Evolutionary conservation across 1,140 invertebrate species (phyloP), one percentile per base, ranked within the genome.

Genomic region (Phortica variegata): DNA sequence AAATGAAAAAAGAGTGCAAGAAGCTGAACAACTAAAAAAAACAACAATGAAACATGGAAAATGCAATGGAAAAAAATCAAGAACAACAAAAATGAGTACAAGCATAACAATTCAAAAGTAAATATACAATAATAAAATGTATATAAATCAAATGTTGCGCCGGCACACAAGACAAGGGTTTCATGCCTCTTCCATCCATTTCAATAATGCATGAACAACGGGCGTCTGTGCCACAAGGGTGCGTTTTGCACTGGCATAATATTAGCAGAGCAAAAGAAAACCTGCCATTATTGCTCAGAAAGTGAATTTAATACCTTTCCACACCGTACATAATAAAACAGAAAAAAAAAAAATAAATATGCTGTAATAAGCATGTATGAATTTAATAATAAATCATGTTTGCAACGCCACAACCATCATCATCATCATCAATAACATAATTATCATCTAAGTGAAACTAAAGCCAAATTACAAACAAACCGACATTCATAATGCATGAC

Each of bases 121-220:
- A 12, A 38, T 38, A 15, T 51, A 48, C 49, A 43, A 56, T 56
- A 62, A 66, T 60, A 62, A 68, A 68, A 69, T 68, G 57, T 58
- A 63, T 68, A 68, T 68, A 68, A 68, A 68, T 68, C 63, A 68
- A 68, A 69, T 63, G 58, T 69, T 55, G 63, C 62, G 53, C 56
- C 49, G 62, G 62, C 62, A 68, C 61, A 57, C 62, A 58, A 50
- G 6, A 29, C 51, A 65, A 59, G 51, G n/a, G n/a, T n/a, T n/a
- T n/a, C n/a, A n/a, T n/a, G n/a, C n/a, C n/a, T n/a, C n/a, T n/a
- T n/a, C n/a, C n/a, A n/a, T n/a, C n/a, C n/a, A n/a, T n/a, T n/a
- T n/a, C n/a, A n/a, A 26, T 10, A 26, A 26, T 6, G 10, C 10
- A 26, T 26, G 10, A 6, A 26, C 23, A 10, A 26, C 23, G 23